Base-by-base conservation (phyloP, 1,140 invertebrate genomes). In the Drosophila micromelanica region DNA sequence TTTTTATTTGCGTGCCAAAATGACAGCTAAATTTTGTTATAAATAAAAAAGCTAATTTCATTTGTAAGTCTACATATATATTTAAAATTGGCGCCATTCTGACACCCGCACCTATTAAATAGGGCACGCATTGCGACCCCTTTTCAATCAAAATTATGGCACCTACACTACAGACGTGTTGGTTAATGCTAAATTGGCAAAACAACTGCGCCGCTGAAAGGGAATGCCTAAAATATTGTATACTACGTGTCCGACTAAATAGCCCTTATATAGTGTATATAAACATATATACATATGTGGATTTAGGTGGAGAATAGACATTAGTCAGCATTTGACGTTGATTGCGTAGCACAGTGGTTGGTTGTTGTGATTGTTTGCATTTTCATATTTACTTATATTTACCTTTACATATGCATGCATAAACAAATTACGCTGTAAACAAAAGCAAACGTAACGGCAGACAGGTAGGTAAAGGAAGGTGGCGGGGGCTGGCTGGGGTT, bases 351-450 rank as follows among this genome's bases (percentile, higher is more conserved):
- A 60, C 81, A 54, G 73, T 79, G 69, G 40, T 62, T 43, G 59
- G 64, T 79, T 69, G 43, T 62, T 43, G 61, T 67, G 74, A 81
- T 86, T 87, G 84, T 89, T 87, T 87, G 76, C 82, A 67, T 87
- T 89, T 87, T 87, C 84, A 76, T 76, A 86, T 71, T 76, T 78
- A 78, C 78, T 67, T 43, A 9, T 42, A 61, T 45, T 35, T 23
- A 48, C 9, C 17, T 11, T 12, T 4, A 13, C 3, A 6, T 17
- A 45, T 38, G 17, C 35, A 15, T 3, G 30, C 73, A 81, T 78
- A 80, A 89, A 76, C 79, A 78, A 86, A 89, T 80, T 89, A 82
- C 76, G 81, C 56, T 72, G 82, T 81, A 84, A 89, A 87, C 84
- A 82, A 82, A 57, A n/a, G 52, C 40, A 65, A 78, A 76, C 51